These are phyloP conservation scores for Numida meleagris DNA, from an alignment of 2,113 vertebrate species.

Conservation along the genomic window DNA sequence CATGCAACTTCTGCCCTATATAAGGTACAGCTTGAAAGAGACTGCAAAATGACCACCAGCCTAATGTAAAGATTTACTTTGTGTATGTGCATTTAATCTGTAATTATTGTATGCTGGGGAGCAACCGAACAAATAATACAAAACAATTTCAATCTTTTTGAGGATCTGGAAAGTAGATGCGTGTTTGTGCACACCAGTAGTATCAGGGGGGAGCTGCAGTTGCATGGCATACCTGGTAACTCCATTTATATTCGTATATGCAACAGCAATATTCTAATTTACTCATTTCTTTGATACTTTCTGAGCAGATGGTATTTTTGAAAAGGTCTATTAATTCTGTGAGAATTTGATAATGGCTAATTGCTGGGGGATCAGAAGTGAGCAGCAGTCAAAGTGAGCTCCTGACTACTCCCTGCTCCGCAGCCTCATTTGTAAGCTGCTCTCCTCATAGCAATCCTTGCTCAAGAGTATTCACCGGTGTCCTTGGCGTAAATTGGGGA, in stretches of 20 bases:
- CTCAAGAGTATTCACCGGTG: neutral
- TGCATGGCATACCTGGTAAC: neutral
- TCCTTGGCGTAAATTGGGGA: neutral
- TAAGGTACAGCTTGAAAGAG: constrained; percentile 19
- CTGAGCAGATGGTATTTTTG: constrained; percentile 15
- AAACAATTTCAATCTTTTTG: neutral
- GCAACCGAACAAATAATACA: neutral
- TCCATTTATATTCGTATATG: neutral
- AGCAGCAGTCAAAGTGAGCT: neutral
- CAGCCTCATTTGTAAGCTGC: neutral
- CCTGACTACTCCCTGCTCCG: neutral
- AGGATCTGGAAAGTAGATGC: neutral
- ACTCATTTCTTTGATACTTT: neutral
- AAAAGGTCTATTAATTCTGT: neutral
- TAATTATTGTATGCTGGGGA: neutral
- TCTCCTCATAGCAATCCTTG: neutral
- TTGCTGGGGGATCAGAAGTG: neutral
- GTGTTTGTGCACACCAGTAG: neutral
- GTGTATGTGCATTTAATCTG: neutral
- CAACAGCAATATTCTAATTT: neutral
- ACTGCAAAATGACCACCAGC: neutral
- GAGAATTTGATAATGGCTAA: neutral
- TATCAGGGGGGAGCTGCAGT: neutral
- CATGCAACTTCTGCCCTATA: constrained; percentile 17
- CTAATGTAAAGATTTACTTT: neutral